These are phyloP conservation scores for Candoia aspera DNA, from an alignment of 2,113 vertebrate species.

Conservation along the genomic window DNA sequence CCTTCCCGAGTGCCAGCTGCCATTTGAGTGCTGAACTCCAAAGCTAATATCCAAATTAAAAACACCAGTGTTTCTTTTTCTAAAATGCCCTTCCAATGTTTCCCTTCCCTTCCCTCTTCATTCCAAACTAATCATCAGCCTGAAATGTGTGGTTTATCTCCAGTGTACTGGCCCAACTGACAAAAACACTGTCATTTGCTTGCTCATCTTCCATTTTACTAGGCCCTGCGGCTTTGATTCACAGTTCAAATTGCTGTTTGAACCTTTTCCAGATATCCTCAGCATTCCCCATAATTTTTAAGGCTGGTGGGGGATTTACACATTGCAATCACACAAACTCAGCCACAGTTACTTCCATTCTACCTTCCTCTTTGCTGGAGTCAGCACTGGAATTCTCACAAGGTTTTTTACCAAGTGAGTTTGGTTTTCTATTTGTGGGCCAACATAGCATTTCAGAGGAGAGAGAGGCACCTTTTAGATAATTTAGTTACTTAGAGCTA, in stretches of 20 bases:
- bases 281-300: constrained; percentile 35
- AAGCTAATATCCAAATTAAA: constrained; percentile 22
- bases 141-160: not conserved
- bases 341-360: not conserved
- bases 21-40: constrained; percentile 26
- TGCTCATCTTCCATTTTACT: constrained; percentile 33
- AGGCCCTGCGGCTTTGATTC: constrained; percentile 31
- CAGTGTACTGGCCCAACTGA: constrained; percentile 10
- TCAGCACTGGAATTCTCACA: accelerated
- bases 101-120: not conserved
- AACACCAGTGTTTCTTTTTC: constrained; percentile 8
- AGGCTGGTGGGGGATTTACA: constrained; percentile 30
- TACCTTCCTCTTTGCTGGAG: not conserved
- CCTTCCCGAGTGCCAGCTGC: not conserved
- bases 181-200: constrained; percentile 36
- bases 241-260: constrained; percentile 36
- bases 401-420: not conserved
- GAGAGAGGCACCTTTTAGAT: constrained; percentile 1
- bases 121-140: not conserved
- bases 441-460: not conserved
- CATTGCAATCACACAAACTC: not conserved
- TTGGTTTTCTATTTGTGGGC: not conserved
- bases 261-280: constrained; percentile 50
- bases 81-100: constrained; percentile 11
- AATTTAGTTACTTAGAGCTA: accelerated